phyloP scores from a whole-genome alignment of 2,888 invertebrate species.

The Acanthosepion esculentum region DNA sequence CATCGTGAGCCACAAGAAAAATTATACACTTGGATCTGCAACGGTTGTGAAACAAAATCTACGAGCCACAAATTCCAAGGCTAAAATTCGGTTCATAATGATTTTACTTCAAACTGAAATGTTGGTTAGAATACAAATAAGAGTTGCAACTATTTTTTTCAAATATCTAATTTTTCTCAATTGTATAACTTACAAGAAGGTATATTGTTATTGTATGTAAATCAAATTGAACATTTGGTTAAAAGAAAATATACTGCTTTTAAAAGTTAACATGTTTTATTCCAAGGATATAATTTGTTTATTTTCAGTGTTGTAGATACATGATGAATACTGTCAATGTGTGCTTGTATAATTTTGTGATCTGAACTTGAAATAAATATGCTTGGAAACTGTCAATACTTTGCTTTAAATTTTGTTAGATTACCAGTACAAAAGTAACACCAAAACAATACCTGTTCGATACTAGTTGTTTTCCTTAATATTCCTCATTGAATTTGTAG shows the following conservation, averaged over 20 bases:
- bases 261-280: neutral
- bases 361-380: neutral
- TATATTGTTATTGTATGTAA: neutral
- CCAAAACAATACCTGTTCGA: no score
- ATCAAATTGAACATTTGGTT: conserved; percentile 7
- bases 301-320: neutral
- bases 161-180: conserved; percentile 22
- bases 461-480: no score
- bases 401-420: neutral
- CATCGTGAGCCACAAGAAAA: neutral
- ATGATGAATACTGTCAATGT: neutral
- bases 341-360: conserved; percentile 12
- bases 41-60: conserved; percentile 6
- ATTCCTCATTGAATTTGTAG: no score
- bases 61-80: neutral
- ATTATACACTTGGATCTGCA: neutral
- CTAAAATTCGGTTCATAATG: neutral
- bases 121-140: neutral
- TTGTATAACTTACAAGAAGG: neutral
- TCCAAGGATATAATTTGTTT: neutral
- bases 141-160: conserved; percentile 22
- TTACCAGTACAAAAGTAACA: no score
- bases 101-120: neutral
- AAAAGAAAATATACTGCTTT: neutral
- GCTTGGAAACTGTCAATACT: neutral